Evolutionary conservation across 1,140 invertebrate genomes (phyloP), one percentile per base, ranked within the genome.

Genomic region (Drosophila varians): DNA sequence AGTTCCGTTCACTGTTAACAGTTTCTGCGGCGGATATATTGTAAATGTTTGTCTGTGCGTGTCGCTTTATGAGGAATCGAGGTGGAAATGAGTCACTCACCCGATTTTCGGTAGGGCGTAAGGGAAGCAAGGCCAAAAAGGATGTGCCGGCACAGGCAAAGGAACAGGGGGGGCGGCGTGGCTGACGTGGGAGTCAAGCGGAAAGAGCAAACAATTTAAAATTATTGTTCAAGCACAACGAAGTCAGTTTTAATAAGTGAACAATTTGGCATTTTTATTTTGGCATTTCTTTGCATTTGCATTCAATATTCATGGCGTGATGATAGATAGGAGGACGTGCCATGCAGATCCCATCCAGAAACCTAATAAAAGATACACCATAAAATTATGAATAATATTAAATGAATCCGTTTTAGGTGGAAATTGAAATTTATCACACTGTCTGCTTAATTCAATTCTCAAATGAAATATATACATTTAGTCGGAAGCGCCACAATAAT

Each of bases 131-230:
- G 16, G 34, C 1, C 11, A 16, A 42, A 31, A 31, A 31, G 28
- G 28, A 31, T 31, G 28, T 31, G 9, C 26, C 26, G 40, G n/a
- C 21, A 4, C 21, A 2, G 2, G 57, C 7, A 31, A 31, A 7
- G 0, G 42, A 3, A 43, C 7, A 31, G n/a, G 4, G 0, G 42
- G 2, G 4, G 2, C 5, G 21, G 46, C 25, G 23, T 64, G 49
- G 11, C 61, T 61, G 34, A 12, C 25, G 11, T 12, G 25, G 14
- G 60, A 43, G 45, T 66, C 60, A 34, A 34, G 60, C 62, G 60
- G 62, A 66, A 66, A 36, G 38, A 43, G 60, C 60, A 64, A 64
- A 61, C 56, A 52, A 66, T 65, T 66, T 66, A 34, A 65, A 66
- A 66, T 65, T 52, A 66, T 65, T 65, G 60, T 31, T 65, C 62